These are phyloP conservation scores for Tenthredo amoena DNA, from an alignment of 2,888 invertebrate genomes.

Conservation along the genomic window DNA sequence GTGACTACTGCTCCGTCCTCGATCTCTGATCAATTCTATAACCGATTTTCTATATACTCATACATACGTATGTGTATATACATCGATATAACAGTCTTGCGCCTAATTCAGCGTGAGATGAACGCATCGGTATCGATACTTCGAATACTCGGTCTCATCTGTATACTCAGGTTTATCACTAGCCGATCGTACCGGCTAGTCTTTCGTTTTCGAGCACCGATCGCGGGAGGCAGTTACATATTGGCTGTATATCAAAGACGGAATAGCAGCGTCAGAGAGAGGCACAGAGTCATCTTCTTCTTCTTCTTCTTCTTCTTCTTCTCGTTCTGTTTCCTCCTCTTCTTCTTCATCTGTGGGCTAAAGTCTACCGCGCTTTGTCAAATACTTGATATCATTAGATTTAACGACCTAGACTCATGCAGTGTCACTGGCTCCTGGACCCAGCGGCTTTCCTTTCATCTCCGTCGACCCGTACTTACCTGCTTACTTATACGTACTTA, in stretches of 20 bases:
- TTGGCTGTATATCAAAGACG: constrained; percentile 22
- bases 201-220: not conserved
- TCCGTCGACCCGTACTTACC: constrained; percentile 69
- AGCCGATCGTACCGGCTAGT: not conserved
- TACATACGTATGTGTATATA: not conserved
- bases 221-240: constrained; percentile 32
- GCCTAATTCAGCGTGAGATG: constrained; percentile 36
- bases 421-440: constrained; percentile 73
- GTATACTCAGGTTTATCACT: constrained; percentile 19
- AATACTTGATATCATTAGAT: constrained; percentile 76
- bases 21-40: not conserved
- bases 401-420: constrained; percentile 72
- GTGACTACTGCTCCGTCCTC: not conserved
- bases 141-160: not conserved
- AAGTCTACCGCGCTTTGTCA: constrained; percentile 67
- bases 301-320: constrained; percentile 34
- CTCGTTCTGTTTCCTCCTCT: not conserved
- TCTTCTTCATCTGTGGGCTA: not conserved
- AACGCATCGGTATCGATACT: constrained; percentile 15
- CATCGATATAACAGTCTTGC: not conserved
- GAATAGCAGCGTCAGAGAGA: constrained; percentile 34
- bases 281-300: constrained; percentile 26
- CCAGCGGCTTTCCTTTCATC: constrained; percentile 73
- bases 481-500: constrained; percentile 22
- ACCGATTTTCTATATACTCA: not conserved